Base-by-base conservation (phyloP, 2,888 invertebrate species). In the Sturmia bella region DNA sequence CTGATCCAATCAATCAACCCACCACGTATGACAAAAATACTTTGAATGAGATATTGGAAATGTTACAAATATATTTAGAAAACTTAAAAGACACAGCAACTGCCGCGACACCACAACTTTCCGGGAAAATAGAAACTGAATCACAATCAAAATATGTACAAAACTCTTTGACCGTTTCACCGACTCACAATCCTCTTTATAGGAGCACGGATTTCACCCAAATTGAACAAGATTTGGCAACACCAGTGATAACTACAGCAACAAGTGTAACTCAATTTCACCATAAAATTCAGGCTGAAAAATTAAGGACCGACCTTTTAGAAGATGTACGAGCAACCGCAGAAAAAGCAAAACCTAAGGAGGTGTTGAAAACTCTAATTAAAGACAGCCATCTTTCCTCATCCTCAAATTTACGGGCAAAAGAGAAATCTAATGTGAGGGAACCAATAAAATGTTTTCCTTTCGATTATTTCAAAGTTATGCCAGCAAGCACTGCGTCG, bases 241-340 rank as follows among this genome's bases (percentile, higher is more conserved):
- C 6, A 15, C 2, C n/a, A 19, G 0, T 12, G 0, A 7, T 13
- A 12, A 5, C 45, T 37, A 56, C 13, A 27, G 6, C 3, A 21
- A 2, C 17, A 13, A 37, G 7, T 2, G 19, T 13, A 24, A 3
- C 19, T 3, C 12, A 56, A 39, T 7, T 21, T 13, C 19, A 61
- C 43, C 21, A 41, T 0, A 19, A 39, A 32, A 3, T n/a, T 1
- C 45, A 54, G 17, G 76, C 45, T 1, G 24, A 48, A 32, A 15
- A 41, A 21, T 13, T 59, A 41, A 57, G 57, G 5, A 21, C 41
- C 4, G 50, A 64, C 1, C 64, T 78, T 21, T 15, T 73, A 2
- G 11, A 13, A 37, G 72, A 78, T 66, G 32, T 64, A 1, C 64
- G 39, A 64, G 13, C 48, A 17, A 50, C 37, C 6, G 27, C 70